Conservation (phyloP, 2,888 invertebrate species). For the Mayetiola destructor region DNA sequence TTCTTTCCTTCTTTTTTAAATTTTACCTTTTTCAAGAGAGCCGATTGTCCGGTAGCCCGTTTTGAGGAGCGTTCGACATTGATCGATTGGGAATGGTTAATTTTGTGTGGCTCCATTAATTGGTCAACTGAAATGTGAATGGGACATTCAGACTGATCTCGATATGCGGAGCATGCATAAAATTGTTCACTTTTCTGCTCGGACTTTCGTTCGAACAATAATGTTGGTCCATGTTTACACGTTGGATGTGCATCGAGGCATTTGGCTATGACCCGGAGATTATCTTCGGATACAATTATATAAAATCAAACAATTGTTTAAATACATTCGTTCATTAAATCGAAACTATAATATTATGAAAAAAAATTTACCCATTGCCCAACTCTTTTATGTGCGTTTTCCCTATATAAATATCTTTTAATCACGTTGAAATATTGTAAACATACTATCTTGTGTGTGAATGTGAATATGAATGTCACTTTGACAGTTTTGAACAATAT, state of each 20-base stretch:
- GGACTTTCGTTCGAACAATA: slow-evolving; percentile 45
- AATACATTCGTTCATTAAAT: too few relatives aligned
- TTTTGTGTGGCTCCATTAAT: slow-evolving; percentile 27
- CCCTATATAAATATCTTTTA: too few relatives aligned
- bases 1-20: neutral
- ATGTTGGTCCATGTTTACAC: slow-evolving; percentile 63
- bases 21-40: neutral
- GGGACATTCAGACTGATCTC: slow-evolving; percentile 61
- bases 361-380: too few relatives aligned
- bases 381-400: too few relatives aligned
- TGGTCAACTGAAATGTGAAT: slow-evolving; percentile 38
- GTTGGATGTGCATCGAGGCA: slow-evolving; percentile 39
- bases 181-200: slow-evolving; percentile 35
- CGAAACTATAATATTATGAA: too few relatives aligned
- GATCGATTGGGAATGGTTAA: neutral
- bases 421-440: too few relatives aligned
- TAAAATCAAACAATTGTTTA: too few relatives aligned
- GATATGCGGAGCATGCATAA: slow-evolving; percentile 71
- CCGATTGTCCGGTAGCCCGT: neutral
- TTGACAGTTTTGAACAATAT: too few relatives aligned
- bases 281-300: neutral
- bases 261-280: neutral
- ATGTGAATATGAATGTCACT: too few relatives aligned
- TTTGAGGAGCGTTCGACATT: neutral
- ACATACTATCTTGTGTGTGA: too few relatives aligned